Evolutionary conservation across 2,888 invertebrate genomes (phyloP), one percentile per base, ranked within the genome.

Genomic region (Cancer borealis): DNA sequence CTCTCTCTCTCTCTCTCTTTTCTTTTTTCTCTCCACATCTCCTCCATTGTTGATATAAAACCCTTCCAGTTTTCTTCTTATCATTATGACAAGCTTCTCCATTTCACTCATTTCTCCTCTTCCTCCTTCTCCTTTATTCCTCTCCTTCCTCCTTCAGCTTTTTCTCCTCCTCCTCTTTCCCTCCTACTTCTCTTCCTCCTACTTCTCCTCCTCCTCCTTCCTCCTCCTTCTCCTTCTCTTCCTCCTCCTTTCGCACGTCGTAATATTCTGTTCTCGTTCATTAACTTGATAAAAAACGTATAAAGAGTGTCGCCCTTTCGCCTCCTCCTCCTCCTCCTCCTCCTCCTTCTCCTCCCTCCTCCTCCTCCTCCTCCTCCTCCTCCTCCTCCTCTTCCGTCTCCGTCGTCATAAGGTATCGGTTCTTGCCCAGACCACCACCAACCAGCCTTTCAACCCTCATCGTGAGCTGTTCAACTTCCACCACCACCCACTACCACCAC

Each of bases 241-340:
- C 10, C 2, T 26, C 10, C 14, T 79, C 26, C 26, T 79, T 30
- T 30, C 79, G 30, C 79, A 26, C 79, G 30, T 79, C 79, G 79
- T 79, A 26, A 79, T 79, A 79, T 79, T 79, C 79, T 79, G 79
- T 79, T 79, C 26, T 30, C 79, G 30, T 79, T 79, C 79, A 79
- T 79, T 79, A 79, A 79, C 79, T 79, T 79, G 79, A 79, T 79
- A 79, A 79, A 79, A 66, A 79, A 79, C 30, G 79, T 79, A 30
- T 79, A 30, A 30, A 79, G 79, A 12, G 79, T 79, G 79, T 30
- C 79, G 79, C 79, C 79, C 79, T 79, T 79, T 79, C 79, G 79
- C 79, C 73, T 73, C 54, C 54, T 73, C n/a, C 73, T 26, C 66
- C 17, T 66, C 12, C 66, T 17, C 66, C 66, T 6, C n/a, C 26